Base-by-base conservation (phyloP, 2,113 vertebrate genomes). In the Ochotona curzoniae region DNA sequence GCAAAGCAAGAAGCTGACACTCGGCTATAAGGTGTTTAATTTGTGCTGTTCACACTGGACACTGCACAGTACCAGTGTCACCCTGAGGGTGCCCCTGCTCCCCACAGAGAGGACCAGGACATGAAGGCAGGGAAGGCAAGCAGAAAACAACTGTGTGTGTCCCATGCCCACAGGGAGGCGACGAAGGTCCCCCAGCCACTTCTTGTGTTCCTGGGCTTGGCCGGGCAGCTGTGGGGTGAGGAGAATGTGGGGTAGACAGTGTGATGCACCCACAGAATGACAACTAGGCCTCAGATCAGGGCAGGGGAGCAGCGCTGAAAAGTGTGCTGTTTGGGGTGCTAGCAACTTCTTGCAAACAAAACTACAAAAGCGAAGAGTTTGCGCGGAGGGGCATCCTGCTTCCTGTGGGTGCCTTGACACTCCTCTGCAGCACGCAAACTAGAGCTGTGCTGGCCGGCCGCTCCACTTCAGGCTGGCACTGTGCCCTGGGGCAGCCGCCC, bases 11-110 rank as follows among this genome's bases (percentile, higher is more conserved):
- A 79, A 30, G 30, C 76, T 17, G 26, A 44, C 75, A 54, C 51
- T 21, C 12, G 75, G 44, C 20, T 67, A 1, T 12, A 49, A 57
- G 0, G 1, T 30, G 63, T 95, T 96, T 97, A 90, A 96, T 95
- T 49, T 87, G 94, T 93, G 86, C 88, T 8, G 51, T 73, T 82
- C 61, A 23, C 32, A 8, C 28, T 0, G 26, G 79, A 76, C 54
- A 26, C 66, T n/a, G 51, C 47, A 47, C 0, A 38, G 60, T 26
- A 23, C 30, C 4, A 17, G 57, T 38, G 84, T 51, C 49, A 7
- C 61, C 49, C 83, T 73, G 8, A 15, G 91, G 85, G 74, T 47
- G 23, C 8, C 12, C 21, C 61, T 57, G 18, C 4, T 32, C 87
- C 32, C 70, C 2, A 2, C 71, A 83, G 57, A 10, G 80, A 79